These are phyloP conservation scores for Dipodomys spectabilis DNA, from an alignment of 2,113 vertebrate species.

Conservation along the genomic window DNA sequence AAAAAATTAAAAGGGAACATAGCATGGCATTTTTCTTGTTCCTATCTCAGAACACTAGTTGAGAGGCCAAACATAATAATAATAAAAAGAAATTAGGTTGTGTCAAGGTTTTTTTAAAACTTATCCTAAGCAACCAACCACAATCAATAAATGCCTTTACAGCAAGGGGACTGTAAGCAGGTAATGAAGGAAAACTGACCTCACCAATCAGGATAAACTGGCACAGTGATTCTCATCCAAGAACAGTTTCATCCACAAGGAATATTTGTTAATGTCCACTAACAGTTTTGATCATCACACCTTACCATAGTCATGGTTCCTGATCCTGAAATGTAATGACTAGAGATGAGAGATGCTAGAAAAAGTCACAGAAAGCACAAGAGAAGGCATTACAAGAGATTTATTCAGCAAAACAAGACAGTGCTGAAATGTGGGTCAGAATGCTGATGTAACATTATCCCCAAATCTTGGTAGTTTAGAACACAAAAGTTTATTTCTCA, in stretches of 20 bases:
- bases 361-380: background rate
- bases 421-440: background rate
- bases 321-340: background rate
- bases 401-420: background rate
- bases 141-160: background rate
- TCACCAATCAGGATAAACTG: background rate
- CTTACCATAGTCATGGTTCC: background rate
- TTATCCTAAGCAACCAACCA: background rate
- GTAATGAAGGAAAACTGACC: background rate
- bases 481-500: background rate
- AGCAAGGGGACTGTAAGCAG: background rate
- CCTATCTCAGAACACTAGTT: background rate
- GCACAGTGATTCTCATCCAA: background rate
- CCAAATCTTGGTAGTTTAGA: background rate
- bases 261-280: background rate
- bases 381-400: background rate
- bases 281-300: background rate
- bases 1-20: background rate
- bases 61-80: background rate
- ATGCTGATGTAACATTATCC: background rate
- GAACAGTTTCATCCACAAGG: accelerated
- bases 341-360: background rate
- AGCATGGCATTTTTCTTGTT: background rate
- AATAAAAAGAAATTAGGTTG: too few species aligned
- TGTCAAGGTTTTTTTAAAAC: too few species aligned